phyloP scores from a whole-genome alignment of 2,797 vertebrate species.

The Rhabdophis nuchalis region DNA sequence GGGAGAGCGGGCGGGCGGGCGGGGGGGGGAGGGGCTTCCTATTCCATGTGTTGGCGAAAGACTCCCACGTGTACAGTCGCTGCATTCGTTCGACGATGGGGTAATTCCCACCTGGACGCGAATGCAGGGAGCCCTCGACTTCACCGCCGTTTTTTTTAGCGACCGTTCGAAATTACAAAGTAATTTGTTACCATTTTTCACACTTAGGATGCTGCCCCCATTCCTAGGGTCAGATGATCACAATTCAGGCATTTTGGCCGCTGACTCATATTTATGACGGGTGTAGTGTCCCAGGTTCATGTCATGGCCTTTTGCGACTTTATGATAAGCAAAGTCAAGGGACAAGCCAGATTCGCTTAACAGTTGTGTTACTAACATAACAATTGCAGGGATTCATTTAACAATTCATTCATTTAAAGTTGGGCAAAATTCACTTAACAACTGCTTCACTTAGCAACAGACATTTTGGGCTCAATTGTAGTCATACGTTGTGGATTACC shows the following conservation, averaged over 20 bases:
- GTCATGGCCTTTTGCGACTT: background rate
- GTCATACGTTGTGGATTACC: background rate
- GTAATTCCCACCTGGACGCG: background rate
- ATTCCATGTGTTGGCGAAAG: background rate
- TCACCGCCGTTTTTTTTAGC: background rate
- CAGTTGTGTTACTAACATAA: background rate
- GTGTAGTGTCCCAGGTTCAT: background rate
- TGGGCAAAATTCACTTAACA: background rate
- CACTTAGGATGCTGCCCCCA: background rate
- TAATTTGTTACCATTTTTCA: background rate
- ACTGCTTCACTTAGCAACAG: background rate
- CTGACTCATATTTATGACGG: background rate
- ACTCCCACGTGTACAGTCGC: background rate
- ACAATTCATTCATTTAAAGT: background rate
- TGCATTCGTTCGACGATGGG: background rate
- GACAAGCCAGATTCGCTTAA: background rate
- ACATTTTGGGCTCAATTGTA: background rate
- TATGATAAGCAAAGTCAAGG: background rate
- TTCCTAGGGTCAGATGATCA: background rate
- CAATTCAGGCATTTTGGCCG: background rate
- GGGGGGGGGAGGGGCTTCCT: fast-evolving
- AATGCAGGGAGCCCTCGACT: background rate
- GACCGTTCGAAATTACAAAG: background rate
- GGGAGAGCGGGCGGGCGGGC: fast-evolving
- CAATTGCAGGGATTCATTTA: background rate